These are phyloP conservation scores for Heterotis niloticus DNA, from an alignment of 2,113 vertebrate genomes.

Conservation along the genomic window DNA sequence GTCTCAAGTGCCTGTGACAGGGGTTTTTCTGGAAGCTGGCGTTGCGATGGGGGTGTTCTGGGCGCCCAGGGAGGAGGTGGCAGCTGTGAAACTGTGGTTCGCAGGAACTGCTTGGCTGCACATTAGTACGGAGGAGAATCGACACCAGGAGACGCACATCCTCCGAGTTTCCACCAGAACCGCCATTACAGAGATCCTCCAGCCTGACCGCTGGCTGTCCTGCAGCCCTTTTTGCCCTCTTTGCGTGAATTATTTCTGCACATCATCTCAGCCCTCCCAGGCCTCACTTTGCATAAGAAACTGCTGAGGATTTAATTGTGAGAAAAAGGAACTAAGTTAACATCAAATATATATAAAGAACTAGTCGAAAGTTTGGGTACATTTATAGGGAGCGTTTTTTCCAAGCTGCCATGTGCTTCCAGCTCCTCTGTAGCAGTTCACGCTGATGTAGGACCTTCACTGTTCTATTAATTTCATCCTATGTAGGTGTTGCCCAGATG, in stretches of 20 bases:
- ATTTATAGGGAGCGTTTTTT: too few relatives aligned
- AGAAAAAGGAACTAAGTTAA: background rate
- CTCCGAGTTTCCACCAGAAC: background rate
- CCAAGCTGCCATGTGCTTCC: too few relatives aligned
- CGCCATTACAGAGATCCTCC: background rate
- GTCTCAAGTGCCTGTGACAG: slow-evolving; percentile 12
- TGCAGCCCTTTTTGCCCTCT: background rate
- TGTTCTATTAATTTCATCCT: too few relatives aligned
- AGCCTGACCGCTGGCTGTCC: background rate
- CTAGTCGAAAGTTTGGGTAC: too few relatives aligned
- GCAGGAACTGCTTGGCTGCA: background rate
- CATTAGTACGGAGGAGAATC: background rate
- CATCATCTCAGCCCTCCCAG: background rate
- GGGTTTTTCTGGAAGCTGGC: background rate
- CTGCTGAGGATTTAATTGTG: background rate
- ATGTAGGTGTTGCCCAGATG: too few relatives aligned
- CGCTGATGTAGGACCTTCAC: too few relatives aligned
- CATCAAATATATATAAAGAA: too few relatives aligned
- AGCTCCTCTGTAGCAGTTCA: too few relatives aligned
- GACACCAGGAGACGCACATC: background rate
- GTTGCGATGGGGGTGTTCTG: background rate
- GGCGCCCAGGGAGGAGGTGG: background rate
- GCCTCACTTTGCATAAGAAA: slow-evolving; percentile 21
- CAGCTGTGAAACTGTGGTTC: background rate
- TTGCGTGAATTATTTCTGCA: slow-evolving; percentile 5